These are phyloP conservation scores for Zaprionus ornatus DNA, from an alignment of 1,140 invertebrate species.

Conservation along the genomic window DNA sequence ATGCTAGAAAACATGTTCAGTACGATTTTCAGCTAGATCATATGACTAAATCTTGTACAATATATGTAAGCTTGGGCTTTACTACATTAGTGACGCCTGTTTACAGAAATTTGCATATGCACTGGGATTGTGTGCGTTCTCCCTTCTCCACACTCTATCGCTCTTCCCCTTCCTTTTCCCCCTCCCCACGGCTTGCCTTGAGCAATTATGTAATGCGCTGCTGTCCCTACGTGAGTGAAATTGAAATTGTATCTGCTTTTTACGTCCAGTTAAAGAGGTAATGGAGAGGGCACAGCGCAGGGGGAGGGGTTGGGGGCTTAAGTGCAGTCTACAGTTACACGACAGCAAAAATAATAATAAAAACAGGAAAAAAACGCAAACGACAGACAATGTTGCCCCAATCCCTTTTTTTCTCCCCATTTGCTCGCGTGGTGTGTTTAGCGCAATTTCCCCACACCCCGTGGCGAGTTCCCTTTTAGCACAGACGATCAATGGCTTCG, in stretches of 20 bases:
- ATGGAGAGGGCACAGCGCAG: neutral
- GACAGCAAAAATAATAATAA: conserved; percentile 35
- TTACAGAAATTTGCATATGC: conserved; percentile 53
- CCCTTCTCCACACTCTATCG: neutral
- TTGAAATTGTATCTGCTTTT: conserved; percentile 73
- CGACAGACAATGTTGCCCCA: conserved; percentile 5
- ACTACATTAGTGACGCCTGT: conserved; percentile 71
- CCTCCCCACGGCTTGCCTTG: conserved; percentile 36
- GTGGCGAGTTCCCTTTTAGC: neutral
- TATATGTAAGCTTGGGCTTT: neutral
- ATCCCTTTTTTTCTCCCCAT: conserved; percentile 4
- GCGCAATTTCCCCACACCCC: neutral
- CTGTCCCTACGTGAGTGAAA: conserved; percentile 51
- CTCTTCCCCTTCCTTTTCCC: neutral
- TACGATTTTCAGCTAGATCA: no score
- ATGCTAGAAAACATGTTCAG: no score
- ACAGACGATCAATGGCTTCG: conserved; percentile 41
- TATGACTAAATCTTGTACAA: no score
- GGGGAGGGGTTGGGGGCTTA: conserved; percentile 51
- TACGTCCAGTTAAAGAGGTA: neutral
- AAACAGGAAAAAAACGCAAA: conserved; percentile 15
- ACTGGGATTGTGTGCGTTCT: conserved; percentile 37
- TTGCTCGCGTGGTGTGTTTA: conserved; percentile 1
- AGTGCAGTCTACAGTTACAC: conserved; percentile 69
- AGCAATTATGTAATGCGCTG: conserved; percentile 66